phyloP scores from a whole-genome alignment of 2,888 invertebrate species.

The Xiphydria camelus region DNA sequence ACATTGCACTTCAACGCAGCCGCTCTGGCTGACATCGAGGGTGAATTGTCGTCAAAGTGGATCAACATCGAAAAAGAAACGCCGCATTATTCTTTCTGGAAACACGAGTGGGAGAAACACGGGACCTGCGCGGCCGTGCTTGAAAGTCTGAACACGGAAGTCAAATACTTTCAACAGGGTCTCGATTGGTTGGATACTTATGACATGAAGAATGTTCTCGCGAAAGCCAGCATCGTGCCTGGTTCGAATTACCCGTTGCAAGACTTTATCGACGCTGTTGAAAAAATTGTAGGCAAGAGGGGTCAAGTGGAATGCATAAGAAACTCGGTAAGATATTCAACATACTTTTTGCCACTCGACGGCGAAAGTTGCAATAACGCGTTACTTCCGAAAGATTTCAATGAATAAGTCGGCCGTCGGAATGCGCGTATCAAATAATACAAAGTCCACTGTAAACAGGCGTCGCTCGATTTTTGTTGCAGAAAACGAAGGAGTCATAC shows the following conservation, averaged over 20 bases:
- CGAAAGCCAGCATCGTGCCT: conserved; percentile 63
- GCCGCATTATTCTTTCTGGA: conserved; percentile 67
- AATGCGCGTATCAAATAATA: neutral
- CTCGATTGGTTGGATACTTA: conserved; percentile 65
- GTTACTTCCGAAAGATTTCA: too few relatives aligned
- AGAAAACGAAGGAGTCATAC: conserved; percentile 62
- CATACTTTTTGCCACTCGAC: too few relatives aligned
- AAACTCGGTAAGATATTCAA: conserved; percentile 61
- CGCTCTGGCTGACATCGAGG: conserved; percentile 64
- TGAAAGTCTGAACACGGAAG: conserved; percentile 63
- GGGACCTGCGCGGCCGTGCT: conserved; percentile 75
- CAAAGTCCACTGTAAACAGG: neutral
- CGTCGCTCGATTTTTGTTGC: conserved; percentile 29
- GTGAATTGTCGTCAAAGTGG: conserved; percentile 68
- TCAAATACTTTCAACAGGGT: conserved; percentile 71
- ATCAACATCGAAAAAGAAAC: conserved; percentile 70
- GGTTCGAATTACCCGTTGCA: conserved; percentile 37
- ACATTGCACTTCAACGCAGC: conserved; percentile 69
- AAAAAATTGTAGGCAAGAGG: conserved; percentile 62
- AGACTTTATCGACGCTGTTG: conserved; percentile 62
- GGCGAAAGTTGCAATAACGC: too few relatives aligned
- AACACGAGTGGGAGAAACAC: conserved; percentile 83
- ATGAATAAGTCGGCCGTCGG: neutral
- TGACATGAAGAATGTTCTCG: conserved; percentile 66
- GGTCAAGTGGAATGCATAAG: conserved; percentile 68